A percentile compares a stretch with the other conserved stretches of the same genome.
phyloP scores from a whole-genome alignment of 2,888 invertebrate species.

The Anticlea derivata region DNA sequence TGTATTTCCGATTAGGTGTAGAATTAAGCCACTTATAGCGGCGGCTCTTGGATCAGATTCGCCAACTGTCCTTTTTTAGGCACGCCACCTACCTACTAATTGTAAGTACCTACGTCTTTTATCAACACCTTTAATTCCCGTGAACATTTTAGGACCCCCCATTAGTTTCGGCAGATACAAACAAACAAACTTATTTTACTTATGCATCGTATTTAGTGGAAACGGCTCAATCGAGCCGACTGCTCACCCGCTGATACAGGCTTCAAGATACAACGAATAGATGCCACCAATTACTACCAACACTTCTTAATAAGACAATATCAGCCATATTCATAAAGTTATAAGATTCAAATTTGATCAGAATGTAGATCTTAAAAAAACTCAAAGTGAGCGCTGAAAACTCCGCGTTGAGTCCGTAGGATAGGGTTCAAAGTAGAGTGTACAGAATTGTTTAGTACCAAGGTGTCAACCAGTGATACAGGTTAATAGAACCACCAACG shows the following conservation, averaged over 20 bases:
- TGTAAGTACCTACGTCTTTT: conserved; percentile 26
- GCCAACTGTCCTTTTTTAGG: no score
- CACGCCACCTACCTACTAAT: conserved; percentile 22
- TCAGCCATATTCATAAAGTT: rapidly evolving
- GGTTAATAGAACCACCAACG: conserved; percentile 67
- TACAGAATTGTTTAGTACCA: conserved; percentile 37
- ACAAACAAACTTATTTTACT: conserved; percentile 51
- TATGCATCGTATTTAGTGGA: conserved; percentile 58
- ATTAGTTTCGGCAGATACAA: conserved; percentile 54
- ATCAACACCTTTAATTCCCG: conserved; percentile 45
- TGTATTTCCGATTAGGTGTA: no score
- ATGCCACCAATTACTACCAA: conserved; percentile 17
- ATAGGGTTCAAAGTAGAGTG: conserved; percentile 33
- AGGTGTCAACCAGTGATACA: conserved; percentile 71
- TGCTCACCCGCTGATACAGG: conserved; percentile 57
- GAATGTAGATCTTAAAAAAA: not conserved
- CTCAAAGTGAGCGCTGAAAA: conserved; percentile 2
- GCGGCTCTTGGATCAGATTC: no score
- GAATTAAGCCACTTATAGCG: no score
- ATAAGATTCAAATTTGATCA: conserved; percentile 22
- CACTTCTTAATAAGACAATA: conserved; percentile 6
- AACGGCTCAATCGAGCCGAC: conserved; percentile 68
- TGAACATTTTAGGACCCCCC: conserved; percentile 54
- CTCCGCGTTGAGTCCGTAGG: rapidly evolving
- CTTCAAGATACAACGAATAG: conserved; percentile 44